Evolutionary conservation across 2,113 vertebrate genomes (phyloP).

Genomic region (Varanus salvator): DNA sequence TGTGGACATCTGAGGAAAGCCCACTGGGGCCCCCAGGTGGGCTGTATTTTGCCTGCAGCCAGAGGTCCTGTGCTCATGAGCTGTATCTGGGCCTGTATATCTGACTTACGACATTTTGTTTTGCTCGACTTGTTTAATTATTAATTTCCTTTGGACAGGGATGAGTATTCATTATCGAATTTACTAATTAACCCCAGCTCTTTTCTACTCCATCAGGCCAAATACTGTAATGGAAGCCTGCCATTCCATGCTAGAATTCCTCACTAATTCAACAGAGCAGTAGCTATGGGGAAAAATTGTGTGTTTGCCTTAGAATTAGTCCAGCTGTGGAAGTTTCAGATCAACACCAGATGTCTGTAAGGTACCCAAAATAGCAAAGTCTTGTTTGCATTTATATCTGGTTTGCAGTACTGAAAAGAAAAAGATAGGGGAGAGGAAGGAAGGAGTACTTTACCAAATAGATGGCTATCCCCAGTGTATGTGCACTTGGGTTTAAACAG

Average conservation of each 20-base stretch:
- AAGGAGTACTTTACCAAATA: not conserved
- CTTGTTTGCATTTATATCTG: conserved; percentile 42
- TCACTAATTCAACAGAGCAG: conserved; percentile 21
- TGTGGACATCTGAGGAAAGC: no score
- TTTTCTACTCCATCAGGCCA: not conserved
- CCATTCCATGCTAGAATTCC: not conserved
- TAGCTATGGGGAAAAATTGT: not conserved
- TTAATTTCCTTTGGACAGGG: not conserved
- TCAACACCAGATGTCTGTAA: conserved; percentile 68
- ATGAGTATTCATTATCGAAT: not conserved
- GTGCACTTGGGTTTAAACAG: not conserved
- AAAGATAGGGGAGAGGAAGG: not conserved
- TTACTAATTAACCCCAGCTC: not conserved
- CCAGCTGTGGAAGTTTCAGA: conserved; percentile 39
- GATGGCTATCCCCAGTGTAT: not conserved
- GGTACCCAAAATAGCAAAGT: conserved; percentile 45
- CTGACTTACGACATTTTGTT: conserved; percentile 3
- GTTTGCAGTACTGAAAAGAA: conserved; percentile 47
- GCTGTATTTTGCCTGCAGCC: no score
- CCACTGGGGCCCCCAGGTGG: no score
- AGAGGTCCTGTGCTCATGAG: no score
- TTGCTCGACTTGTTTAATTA: conserved; percentile 40
- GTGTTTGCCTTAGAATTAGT: conserved; percentile 62
- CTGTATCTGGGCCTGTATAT: no score
- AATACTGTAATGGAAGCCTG: conserved; percentile 17